Percentiles rank a stretch among this genome's conserved stretches.
phyloP scores from a whole-genome alignment of 2,797 vertebrate species.

The Momotus momota region DNA sequence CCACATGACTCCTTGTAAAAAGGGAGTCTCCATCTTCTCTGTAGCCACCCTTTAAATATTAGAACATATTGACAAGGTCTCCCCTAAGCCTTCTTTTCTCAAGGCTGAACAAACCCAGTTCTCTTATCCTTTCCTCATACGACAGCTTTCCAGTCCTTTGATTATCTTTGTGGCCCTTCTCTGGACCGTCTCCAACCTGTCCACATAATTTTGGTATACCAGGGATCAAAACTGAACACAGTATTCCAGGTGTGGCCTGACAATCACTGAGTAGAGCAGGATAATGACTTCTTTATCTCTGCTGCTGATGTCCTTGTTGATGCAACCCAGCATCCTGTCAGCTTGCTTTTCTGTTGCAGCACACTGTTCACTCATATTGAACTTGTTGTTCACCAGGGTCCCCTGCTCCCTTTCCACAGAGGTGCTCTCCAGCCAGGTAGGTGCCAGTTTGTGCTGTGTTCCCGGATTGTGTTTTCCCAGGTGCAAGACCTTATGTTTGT shows the following conservation, averaged over 20 bases:
- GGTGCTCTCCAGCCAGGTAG: neutral
- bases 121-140: neutral
- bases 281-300: neutral
- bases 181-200: neutral
- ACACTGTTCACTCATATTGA: accelerated
- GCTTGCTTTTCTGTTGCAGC: neutral
- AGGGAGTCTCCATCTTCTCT: neutral
- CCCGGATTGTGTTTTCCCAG: neutral
- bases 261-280: too few relatives aligned
- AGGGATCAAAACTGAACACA: neutral
- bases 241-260: neutral
- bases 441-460: neutral
- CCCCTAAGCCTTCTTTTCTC: neutral
- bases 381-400: neutral
- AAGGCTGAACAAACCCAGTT: neutral
- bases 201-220: neutral
- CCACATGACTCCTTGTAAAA: neutral
- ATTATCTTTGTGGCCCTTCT: neutral
- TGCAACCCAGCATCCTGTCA: neutral
- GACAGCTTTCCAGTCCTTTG: neutral
- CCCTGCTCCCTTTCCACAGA: neutral
- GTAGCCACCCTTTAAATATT: neutral
- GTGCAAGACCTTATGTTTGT: neutral
- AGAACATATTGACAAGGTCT: neutral
- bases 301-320: neutral